Percentiles rank a stretch among this genome's conserved stretches.
Conservation (phyloP, 2,113 vertebrate genomes). For the Labrus mixtus region DNA sequence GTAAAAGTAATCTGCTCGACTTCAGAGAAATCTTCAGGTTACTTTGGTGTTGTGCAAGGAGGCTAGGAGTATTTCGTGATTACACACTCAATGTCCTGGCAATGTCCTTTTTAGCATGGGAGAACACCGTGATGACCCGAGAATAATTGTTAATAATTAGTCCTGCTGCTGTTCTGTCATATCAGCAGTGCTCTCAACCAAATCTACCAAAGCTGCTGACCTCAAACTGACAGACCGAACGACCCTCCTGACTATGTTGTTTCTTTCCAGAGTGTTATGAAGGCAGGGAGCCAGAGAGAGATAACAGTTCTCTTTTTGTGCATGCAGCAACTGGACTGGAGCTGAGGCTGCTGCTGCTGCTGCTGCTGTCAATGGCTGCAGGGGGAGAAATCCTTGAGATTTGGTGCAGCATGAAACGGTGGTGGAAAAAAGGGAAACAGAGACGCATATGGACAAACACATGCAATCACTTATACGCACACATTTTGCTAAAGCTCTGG, state of each 20-base stretch:
- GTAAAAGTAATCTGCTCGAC: conserved; percentile 19
- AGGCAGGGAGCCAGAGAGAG: conserved; percentile 34
- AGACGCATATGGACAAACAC: conserved; percentile 7
- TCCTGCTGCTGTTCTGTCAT: conserved; percentile 36
- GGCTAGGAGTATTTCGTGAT: not conserved
- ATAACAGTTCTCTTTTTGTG: conserved; percentile 37
- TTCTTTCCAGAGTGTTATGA: conserved; percentile 45
- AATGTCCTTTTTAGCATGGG: conserved; percentile 11
- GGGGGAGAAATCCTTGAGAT: conserved; percentile 37
- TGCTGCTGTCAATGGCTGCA: conserved; percentile 1
- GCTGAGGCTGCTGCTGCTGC: conserved; percentile 12
- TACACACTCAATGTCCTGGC: conserved; percentile 29
- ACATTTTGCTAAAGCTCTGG: conserved; percentile 13
- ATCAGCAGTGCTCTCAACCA: conserved; percentile 69
- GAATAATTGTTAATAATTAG: conserved; percentile 63
- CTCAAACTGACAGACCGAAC: conserved; percentile 46
- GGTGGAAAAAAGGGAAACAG: not conserved
- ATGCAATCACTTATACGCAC: conserved; percentile 2
- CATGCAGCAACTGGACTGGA: conserved; percentile 26
- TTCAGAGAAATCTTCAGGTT: conserved; percentile 34
- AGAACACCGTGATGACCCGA: not conserved
- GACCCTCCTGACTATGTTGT: conserved; percentile 24
- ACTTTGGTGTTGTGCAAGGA: conserved; percentile 23
- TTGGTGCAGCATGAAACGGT: conserved; percentile 1
- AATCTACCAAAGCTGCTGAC: conserved; percentile 65